Evolutionary conservation across 2,888 invertebrate genomes (phyloP), one percentile per base, ranked within the genome.

Genomic region (Geophilus truncorum): DNA sequence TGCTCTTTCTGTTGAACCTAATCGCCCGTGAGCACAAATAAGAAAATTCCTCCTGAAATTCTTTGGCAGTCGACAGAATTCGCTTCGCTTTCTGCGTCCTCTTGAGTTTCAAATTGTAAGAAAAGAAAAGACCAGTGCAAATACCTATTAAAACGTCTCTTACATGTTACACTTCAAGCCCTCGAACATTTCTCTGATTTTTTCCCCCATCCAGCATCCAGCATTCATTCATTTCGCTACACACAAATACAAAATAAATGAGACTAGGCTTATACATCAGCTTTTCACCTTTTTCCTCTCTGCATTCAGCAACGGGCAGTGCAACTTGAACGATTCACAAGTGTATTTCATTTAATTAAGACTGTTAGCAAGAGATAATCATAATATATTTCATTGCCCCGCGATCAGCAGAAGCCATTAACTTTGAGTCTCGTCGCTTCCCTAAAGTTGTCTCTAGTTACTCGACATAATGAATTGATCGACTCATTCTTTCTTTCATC

Each of bases 21-120:
- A 70, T 70, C 70, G 70, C 70, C 70, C 70, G 70, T 70, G 70
- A 70, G 70, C 70, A 70, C 70, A 70, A 70, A 70, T 70, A 70
- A 70, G 70, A 70, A 70, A 70, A 70, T 70, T 70, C 70, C 70
- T 70, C 70, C 28, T 70, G 70, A 70, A 70, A 70, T 70, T 70
- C 70, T 70, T 70, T 70, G 70, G 70, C 70, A 70, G 70, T 70
- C 70, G 70, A 70, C 70, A 70, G 70, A 70, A 70, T 28, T 70
- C 70, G 70, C 70, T 28, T 70, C 70, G 70, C 70, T 28, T 70
- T 70, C 70, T 25, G 70, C 70, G 70, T 70, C 70, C 70, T 70
- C 70, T 45, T n/a, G n/a, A 4, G 45, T 45, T 45, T 45, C 45
- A 45, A 45, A 32, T 9, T 45, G 45, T 45, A 45, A 18, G 18